Conservation (phyloP, 1,140 invertebrate genomes). For the Lethocerus indicus region DNA sequence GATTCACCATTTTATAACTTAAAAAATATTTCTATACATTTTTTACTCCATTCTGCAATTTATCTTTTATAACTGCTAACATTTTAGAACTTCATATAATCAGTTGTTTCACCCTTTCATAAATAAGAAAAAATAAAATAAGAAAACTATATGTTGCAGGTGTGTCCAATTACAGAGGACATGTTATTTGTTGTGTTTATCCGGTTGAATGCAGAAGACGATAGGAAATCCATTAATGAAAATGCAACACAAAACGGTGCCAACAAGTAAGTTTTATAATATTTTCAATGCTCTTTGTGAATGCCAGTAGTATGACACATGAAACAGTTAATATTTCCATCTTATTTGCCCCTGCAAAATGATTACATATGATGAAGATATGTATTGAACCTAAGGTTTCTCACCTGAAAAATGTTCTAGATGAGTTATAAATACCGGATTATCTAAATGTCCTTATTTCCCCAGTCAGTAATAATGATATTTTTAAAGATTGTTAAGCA, state of each 20-base stretch:
- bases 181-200: slow-evolving; percentile 18
- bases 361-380: background rate
- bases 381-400: too few species aligned
- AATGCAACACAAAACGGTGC: too few species aligned
- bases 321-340: background rate
- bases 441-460: too few species aligned
- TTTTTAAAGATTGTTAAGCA: too few species aligned
- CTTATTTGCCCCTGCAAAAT: background rate
- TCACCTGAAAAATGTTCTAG: too few species aligned
- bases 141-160: slow-evolving; percentile 2
- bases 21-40: background rate
- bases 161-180: slow-evolving; percentile 18
- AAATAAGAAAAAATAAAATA: background rate
- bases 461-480: too few species aligned
- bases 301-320: background rate
- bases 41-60: background rate
- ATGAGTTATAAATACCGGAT: too few species aligned
- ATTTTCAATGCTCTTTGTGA: background rate
- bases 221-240: slow-evolving; percentile 5
- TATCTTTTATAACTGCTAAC: background rate
- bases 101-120: too few species aligned
- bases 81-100: too few species aligned
- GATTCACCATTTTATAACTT: background rate
- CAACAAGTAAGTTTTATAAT: slow-evolving; percentile 5
- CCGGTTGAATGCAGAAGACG: slow-evolving; percentile 18